Evolutionary conservation across 2,888 invertebrate genomes (phyloP), one percentile per base, ranked within the genome.

Genomic region (Nomada ruficornis): DNA sequence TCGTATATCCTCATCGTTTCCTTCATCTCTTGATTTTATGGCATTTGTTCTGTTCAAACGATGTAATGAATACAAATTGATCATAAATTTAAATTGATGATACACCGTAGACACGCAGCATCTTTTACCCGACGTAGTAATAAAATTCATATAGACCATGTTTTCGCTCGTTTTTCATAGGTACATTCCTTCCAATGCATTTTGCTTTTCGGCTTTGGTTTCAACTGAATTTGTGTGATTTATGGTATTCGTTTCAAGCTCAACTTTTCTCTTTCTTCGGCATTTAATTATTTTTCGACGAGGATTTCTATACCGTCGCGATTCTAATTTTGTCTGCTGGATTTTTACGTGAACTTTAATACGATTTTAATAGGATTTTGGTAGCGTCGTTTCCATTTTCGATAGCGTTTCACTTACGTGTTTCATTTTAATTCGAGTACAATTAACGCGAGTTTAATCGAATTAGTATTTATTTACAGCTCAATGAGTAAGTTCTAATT

Each of bases 1-100:
- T 52, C 59, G 23, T 59, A n/a, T 72, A 57, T 63, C 72, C 20
- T 52, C 50, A 26, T 55, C 23, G 55, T 67, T 55, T 57, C 67
- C 55, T 36, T 47, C 52, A 42, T 52, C 52, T 36, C 2, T n/a
- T 23, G 62, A 50, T 67, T 68, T 68, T 55, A 52, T 18, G 64
- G 2, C 62, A 62, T 79, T 79, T 72, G 72, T 72, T 68, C 80
- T 36, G 47, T 63, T 44, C 68, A 47, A 72, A 72, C 57, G 62
- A 54, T 20, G 72, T 79, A 80, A 80, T 80, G 80, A 80, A 80
- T 80, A 80, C 52, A 71, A 72, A 78, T 72, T 79, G 80, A 78
- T 68, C 79, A 80, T 79, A 80, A 78, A 80, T 80, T 79, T 72
- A 68, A 68, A 80, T 80, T 44, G 79, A 59, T 63, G 79, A 59